Percentiles rank a stretch among this genome's conserved stretches.
phyloP scores from a whole-genome alignment of 1,140 invertebrate genomes.

The Hyles euphorbiae region DNA sequence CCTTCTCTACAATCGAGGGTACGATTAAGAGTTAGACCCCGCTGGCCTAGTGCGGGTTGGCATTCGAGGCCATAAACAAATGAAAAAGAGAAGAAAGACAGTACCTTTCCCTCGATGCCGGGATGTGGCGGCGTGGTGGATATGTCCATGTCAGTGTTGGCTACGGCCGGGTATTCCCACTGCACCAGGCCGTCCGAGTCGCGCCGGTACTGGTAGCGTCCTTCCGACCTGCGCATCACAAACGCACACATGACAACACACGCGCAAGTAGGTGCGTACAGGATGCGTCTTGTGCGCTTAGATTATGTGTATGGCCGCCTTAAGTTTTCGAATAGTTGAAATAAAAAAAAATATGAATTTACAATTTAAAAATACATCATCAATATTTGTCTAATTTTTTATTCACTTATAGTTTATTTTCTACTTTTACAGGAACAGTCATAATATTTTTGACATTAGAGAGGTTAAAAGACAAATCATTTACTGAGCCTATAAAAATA shows the following conservation, averaged over 20 bases:
- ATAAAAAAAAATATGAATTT: neutral
- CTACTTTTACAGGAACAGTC: too few species aligned
- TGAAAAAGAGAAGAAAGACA: too few species aligned
- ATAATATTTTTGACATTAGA: too few species aligned
- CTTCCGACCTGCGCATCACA: slow-evolving; percentile 54
- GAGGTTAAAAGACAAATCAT: too few species aligned
- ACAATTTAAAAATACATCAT: neutral
- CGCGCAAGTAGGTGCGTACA: neutral
- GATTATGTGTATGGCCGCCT: slow-evolving; percentile 3
- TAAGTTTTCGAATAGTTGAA: slow-evolving; percentile 4
- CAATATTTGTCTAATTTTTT: too few species aligned
- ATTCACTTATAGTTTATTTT: too few species aligned
- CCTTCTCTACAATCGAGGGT: too few species aligned
- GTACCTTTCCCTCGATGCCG: slow-evolving; percentile 33
- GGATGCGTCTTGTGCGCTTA: slow-evolving; percentile 16
- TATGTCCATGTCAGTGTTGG: slow-evolving; percentile 68
- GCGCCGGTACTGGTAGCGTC: slow-evolving; percentile 68
- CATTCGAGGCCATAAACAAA: too few species aligned
- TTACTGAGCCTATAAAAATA: too few species aligned
- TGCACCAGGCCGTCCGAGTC: slow-evolving; percentile 62
- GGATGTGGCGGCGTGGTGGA: slow-evolving; percentile 65
- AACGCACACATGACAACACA: slow-evolving; percentile 28
- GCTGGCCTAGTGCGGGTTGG: too few species aligned
- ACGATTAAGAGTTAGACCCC: too few species aligned
- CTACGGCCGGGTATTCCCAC: slow-evolving; percentile 62